Percentiles rank a stretch among this genome's conserved stretches.
These are phyloP conservation scores for Pristionchus fissidentatus DNA, from an alignment of 2,888 invertebrate species.

Conservation along the genomic window DNA sequence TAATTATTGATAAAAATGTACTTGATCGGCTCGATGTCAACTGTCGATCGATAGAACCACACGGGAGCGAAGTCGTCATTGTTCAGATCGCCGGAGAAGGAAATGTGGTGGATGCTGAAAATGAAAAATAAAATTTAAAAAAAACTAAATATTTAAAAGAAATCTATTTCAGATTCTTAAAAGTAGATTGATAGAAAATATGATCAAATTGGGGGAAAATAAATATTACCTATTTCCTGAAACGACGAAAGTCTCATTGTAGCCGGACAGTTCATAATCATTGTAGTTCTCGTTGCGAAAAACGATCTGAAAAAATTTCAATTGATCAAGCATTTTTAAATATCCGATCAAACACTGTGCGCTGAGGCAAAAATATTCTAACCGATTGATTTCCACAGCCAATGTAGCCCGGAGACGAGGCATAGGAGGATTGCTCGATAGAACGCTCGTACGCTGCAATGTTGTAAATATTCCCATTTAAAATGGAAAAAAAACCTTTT, in stretches of 20 bases:
- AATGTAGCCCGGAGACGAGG: not conserved
- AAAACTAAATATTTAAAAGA: too few species aligned
- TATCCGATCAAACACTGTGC: not conserved
- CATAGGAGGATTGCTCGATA: not conserved
- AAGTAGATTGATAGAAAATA: not conserved
- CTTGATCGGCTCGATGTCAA: not conserved
- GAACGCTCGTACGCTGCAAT: not conserved
- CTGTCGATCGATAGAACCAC: not conserved
- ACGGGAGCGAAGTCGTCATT: not conserved
- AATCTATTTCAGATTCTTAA: too few species aligned
- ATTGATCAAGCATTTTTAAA: not conserved
- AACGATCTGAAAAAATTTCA: not conserved
- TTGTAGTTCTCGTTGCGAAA: conserved; percentile 26
- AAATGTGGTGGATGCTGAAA: not conserved
- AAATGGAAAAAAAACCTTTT: too few species aligned
- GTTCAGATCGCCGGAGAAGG: conserved; percentile 4
- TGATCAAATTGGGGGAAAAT: not conserved
- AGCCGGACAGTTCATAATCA: not conserved
- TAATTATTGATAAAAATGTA: too few species aligned
- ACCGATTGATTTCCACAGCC: not conserved
- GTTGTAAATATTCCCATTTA: too few species aligned
- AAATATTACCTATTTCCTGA: not conserved
- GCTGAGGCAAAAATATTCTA: not conserved
- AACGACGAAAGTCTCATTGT: not conserved
- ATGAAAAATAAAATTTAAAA: too few species aligned